Evolutionary conservation across 2,797 vertebrate genomes (phyloP).

Genomic region (Lithobates sylvaticus): DNA sequence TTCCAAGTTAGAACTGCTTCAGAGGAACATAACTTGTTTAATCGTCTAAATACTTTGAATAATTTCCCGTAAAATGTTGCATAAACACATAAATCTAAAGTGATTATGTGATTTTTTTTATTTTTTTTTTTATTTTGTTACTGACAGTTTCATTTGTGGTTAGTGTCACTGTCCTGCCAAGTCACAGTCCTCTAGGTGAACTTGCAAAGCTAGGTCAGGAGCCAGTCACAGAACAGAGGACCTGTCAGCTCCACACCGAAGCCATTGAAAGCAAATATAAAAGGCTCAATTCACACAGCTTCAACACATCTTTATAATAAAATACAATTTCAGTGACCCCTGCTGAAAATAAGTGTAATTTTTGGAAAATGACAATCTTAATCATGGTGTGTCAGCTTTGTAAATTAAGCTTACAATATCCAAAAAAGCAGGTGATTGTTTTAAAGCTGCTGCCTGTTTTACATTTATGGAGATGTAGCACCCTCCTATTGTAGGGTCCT

Average conservation of each 20-base stretch:
- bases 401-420: too few relatives aligned
- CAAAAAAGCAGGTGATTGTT: too few relatives aligned
- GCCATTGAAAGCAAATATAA: background rate
- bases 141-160: conserved; percentile 12
- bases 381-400: too few relatives aligned
- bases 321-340: too few relatives aligned
- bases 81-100: background rate
- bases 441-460: too few relatives aligned
- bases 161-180: conserved; percentile 9
- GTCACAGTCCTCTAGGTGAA: conserved; percentile 2
- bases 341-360: too few relatives aligned
- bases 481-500: too few relatives aligned
- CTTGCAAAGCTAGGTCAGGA: background rate
- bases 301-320: too few relatives aligned
- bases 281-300: background rate
- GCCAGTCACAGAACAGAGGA: background rate
- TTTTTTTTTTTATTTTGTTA: background rate
- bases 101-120: conserved; percentile 1
- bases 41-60: background rate
- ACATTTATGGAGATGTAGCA: too few relatives aligned
- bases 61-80: background rate
- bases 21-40: background rate
- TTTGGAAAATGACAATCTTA: too few relatives aligned
- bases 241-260: background rate
- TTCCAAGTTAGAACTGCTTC: background rate